These are phyloP conservation scores for Tadarida brasiliensis DNA, from an alignment of 2,797 vertebrate species.

Conservation along the genomic window DNA sequence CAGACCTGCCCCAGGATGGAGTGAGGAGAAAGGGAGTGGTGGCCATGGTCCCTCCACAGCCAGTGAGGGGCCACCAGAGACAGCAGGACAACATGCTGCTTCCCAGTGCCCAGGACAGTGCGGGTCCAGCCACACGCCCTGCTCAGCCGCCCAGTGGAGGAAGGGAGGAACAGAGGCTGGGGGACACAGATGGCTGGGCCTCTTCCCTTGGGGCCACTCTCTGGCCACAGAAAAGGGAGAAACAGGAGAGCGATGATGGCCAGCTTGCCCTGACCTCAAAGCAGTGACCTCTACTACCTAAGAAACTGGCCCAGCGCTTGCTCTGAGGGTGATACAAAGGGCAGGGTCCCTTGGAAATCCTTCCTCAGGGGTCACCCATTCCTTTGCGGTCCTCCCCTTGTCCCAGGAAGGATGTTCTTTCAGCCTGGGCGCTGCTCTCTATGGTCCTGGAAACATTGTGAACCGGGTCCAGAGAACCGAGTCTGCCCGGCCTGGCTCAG, in stretches of 20 bases:
- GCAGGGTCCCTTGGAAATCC: rapidly evolving
- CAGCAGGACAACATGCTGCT: not conserved
- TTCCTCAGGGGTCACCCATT: not conserved
- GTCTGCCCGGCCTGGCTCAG: too few relatives aligned
- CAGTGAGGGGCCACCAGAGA: not conserved
- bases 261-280: not conserved
- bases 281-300: not conserved
- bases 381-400: not conserved
- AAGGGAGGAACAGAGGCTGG: not conserved
- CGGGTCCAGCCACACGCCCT: too few relatives aligned
- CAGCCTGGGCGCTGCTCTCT: not conserved
- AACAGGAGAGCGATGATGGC: not conserved
- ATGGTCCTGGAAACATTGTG: too few relatives aligned
- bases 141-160: not conserved
- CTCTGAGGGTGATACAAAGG: not conserved
- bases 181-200: not conserved
- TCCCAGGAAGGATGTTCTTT: rapidly evolving
- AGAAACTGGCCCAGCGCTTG: not conserved
- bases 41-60: not conserved
- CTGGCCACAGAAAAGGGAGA: not conserved
- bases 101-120: not conserved
- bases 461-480: too few relatives aligned
- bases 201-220: not conserved
- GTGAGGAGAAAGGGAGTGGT: not conserved
- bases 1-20: not conserved